phyloP scores from a whole-genome alignment of 1,140 invertebrate species.

The Pogonognathellus flavescens region DNA sequence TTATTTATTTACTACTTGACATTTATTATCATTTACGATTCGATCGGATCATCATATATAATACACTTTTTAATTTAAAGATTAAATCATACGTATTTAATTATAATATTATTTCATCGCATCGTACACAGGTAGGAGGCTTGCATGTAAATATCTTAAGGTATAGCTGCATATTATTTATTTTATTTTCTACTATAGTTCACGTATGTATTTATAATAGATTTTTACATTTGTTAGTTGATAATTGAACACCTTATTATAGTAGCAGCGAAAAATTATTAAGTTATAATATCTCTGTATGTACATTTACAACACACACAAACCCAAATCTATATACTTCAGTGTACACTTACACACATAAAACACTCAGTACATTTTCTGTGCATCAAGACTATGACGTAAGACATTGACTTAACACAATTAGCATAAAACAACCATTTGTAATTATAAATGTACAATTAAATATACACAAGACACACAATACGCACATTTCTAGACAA shows the following conservation, averaged over 20 bases:
- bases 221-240: conserved; percentile 6
- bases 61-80: neutral
- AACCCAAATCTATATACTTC: neutral
- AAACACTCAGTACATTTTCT: neutral
- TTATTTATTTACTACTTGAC: neutral
- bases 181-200: neutral
- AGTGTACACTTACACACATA: neutral
- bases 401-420: neutral
- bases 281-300: neutral
- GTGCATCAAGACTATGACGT: neutral
- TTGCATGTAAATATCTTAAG: neutral
- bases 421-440: no score
- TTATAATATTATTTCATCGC: neutral
- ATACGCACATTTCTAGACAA: no score
- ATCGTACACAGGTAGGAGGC: neutral
- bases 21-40: neutral
- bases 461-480: no score
- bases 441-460: no score
- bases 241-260: conserved; percentile 29
- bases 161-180: neutral
- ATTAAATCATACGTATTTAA: neutral
- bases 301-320: neutral
- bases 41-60: conserved; percentile 6
- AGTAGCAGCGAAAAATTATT: neutral
- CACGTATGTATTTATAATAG: neutral